A percentile compares a stretch with the other conserved stretches of the same genome.
phyloP scores from a whole-genome alignment of 2,797 vertebrate species.

The Myotis vivesi region DNA sequence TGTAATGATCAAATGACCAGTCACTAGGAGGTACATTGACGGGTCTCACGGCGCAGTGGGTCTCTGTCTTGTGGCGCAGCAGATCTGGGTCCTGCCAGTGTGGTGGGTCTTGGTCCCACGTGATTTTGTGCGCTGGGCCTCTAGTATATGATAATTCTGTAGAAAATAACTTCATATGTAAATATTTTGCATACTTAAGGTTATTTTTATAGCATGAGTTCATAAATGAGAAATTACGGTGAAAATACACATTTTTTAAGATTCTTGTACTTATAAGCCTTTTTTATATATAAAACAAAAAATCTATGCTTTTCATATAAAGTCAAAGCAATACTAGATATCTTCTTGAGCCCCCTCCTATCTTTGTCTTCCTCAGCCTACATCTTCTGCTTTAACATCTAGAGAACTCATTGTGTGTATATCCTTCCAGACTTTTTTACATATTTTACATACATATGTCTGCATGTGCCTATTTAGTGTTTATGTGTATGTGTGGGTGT shows the following conservation, averaged over 20 bases:
- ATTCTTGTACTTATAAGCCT: not conserved
- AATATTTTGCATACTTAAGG: not conserved
- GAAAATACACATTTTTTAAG: not conserved
- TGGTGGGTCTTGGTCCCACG: too few relatives aligned
- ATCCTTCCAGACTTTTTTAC: not conserved
- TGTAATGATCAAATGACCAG: too few relatives aligned
- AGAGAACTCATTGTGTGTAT: not conserved
- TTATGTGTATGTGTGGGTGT: not conserved
- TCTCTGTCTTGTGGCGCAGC: too few relatives aligned
- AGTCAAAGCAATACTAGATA: not conserved
- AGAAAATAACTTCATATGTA: not conserved
- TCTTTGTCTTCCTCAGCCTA: not conserved
- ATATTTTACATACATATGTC: not conserved
- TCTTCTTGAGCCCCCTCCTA: not conserved
- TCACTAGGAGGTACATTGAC: too few relatives aligned
- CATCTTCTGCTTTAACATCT: not conserved
- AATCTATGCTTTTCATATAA: not conserved
- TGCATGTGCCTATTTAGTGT: not conserved
- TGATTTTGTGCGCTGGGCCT: too few relatives aligned
- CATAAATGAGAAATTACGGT: slow-evolving; percentile 7
- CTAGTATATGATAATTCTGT: not conserved
- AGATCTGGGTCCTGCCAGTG: too few relatives aligned
- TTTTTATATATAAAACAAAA: not conserved
- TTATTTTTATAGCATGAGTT: slow-evolving; percentile 1
- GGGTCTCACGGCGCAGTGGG: too few relatives aligned